Base-by-base conservation (phyloP, 2,113 vertebrate species). In the Syrmaticus mikado region DNA sequence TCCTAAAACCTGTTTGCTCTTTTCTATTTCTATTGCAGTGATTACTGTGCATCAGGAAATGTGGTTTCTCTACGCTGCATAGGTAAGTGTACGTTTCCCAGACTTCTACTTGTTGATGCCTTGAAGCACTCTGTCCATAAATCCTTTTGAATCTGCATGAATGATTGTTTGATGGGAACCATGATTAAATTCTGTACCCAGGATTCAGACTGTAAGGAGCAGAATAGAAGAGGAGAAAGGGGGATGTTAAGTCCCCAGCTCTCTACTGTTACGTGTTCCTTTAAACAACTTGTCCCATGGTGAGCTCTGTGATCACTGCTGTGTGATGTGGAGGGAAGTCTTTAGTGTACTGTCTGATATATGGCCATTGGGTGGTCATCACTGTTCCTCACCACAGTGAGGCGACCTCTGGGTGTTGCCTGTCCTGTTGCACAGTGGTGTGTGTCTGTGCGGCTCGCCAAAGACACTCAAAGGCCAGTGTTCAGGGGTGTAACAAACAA, bases 61-160 rank as follows among this genome's bases (percentile, higher is more conserved):
- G 96, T 97, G 90, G 97, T 98, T 55, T 97, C 98, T 20, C 78
- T 98, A 38, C 97, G 95, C 48, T 98, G 98, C 50, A 97, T 98
- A 88, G 50, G 98, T 98, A 79, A 94, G 96, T 87, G 43, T 15
- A 19, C 62, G 45, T 60, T 75, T 78, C 48, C 67, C 70, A 75
- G 17, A 22, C 34, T 65, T 36, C 20, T 50, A 21, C 41, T 74
- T 65, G 55, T 41, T 55, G 16, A 21, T 7, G 11, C 25, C 75
- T 84, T 78, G 61, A 86, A 78, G 57, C 22, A 6, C 20, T 57
- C 34, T 72, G 53, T 2, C 60, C 76, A 9, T 32, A 62, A 75
- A 17, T 48, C 13, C 28, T 72, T 90, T 25, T 24, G 46, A 60
- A 57, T 48, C 24, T 76, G n/a, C 24, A 25, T 27, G 66, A 70